Base-by-base conservation (phyloP, 2,888 invertebrate genomes). In the Ferdinandea cuprea region DNA sequence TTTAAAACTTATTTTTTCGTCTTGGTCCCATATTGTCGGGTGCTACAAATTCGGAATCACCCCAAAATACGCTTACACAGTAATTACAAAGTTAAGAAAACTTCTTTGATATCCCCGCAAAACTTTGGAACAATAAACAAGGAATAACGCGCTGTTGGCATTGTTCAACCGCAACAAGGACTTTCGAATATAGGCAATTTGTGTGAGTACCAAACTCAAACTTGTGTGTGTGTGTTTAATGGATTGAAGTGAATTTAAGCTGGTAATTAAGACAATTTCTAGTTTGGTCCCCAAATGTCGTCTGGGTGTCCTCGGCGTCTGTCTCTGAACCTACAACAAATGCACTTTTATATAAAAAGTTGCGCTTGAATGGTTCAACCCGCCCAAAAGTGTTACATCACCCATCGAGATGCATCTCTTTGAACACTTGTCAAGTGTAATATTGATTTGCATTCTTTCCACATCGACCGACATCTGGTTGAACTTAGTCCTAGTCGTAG, bases 111-210 rank as follows among this genome's bases (percentile, higher is more conserved):
- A 68, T 44, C n/a, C 28, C 17, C 40, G 19, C 50, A 13, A n/a
- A 71, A 71, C 42, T 71, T 71, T 50, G 25, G 28, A 68, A 50
- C 58, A 59, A 50, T 59, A 71, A 71, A 71, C 71, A 71, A 50
- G 59, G 30, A 59, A 42, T 15, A 48, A 44, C 19, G 13, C 59
- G 50, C 58, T 30, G 40, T 25, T 30, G 48, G 71, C 40, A 13
- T 50, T 68, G 44, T 28, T 56, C 42, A 46, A 68, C 48, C 25
- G 28, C 28, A 48, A 4, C 4, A 65, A 28, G n/a, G 35, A 65
- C 30, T 32, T 52, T 15, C 25, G 17, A 65, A 65, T 46, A 48
- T 46, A 48, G 50, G 37, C 40, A 5, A 30, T 8, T 61, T 61
- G 15, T 32, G 30, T 4, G 11, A 11, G 6, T 15, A 5, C 13